phyloP scores from a whole-genome alignment of 1,140 invertebrate genomes.

The Listronotus bonariensis region DNA sequence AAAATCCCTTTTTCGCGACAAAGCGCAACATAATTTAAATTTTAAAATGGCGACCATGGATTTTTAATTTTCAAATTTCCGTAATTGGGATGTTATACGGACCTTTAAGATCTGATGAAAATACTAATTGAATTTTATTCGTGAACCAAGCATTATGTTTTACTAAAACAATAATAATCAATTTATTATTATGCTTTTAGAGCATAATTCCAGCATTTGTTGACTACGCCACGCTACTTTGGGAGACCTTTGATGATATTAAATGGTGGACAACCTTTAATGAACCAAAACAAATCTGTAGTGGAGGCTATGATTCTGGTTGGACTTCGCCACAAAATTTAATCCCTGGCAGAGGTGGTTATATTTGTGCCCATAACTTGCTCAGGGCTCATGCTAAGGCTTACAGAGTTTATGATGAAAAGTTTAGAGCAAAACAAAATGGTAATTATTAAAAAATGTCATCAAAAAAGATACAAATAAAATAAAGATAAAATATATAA shows the following conservation, averaged over 20 bases:
- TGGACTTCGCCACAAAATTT: conserved; percentile 40
- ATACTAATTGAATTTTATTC: too few relatives aligned
- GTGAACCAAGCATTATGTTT: too few relatives aligned
- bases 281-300: conserved; percentile 69
- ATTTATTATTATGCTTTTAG: too few relatives aligned
- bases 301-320: conserved; percentile 35
- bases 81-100: too few relatives aligned
- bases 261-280: conserved; percentile 74
- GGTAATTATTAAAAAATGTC: conserved; percentile 15
- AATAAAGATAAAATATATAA: too few relatives aligned
- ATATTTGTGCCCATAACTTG: conserved; percentile 44
- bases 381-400: conserved; percentile 44
- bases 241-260: conserved; percentile 64
- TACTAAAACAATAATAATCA: too few relatives aligned
- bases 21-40: too few relatives aligned
- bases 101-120: too few relatives aligned
- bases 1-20: too few relatives aligned
- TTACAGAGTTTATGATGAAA: conserved; percentile 43
- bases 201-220: conserved; percentile 61
- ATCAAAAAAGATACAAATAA: background rate
- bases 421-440: conserved; percentile 40
- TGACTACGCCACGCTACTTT: conserved; percentile 64
- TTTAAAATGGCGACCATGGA: too few relatives aligned
- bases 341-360: conserved; percentile 43
- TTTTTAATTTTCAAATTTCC: too few relatives aligned